Conservation (phyloP, 1,140 invertebrate genomes). For the Caenorhabditis briggsae region DNA sequence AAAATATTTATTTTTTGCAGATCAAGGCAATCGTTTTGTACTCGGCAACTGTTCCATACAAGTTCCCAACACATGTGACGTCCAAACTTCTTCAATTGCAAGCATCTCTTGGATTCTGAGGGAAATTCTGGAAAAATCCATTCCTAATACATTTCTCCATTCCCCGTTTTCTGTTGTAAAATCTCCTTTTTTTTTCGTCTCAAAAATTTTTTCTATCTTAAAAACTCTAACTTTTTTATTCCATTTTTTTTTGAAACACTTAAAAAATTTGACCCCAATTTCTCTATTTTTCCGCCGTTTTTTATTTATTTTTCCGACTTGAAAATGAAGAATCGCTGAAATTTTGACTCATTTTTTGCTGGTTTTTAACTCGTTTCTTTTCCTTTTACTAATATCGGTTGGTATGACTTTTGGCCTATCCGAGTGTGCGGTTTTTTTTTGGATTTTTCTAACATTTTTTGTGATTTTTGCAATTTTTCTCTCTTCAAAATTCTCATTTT, state of each 20-base stretch:
- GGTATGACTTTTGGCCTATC: background rate
- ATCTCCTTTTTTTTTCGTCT: too few relatives aligned
- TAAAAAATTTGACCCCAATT: background rate
- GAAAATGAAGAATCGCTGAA: background rate
- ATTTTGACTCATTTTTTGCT: background rate
- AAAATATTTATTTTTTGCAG: conserved; percentile 11
- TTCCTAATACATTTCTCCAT: too few relatives aligned
- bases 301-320: background rate
- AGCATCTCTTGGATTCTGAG: conserved; percentile 47
- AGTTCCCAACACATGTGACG: conserved; percentile 59
- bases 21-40: conserved; percentile 60
- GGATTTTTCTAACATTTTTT: background rate
- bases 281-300: background rate
- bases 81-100: conserved; percentile 58
- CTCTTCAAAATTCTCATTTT: too few relatives aligned
- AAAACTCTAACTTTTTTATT: background rate
- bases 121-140: too few relatives aligned
- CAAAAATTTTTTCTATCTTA: background rate
- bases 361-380: background rate
- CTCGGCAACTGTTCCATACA: conserved; percentile 60
- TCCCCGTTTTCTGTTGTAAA: too few relatives aligned
- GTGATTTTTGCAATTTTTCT: too few relatives aligned
- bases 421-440: background rate
- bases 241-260: background rate
- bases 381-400: background rate